Base-by-base conservation (phyloP, 2,888 invertebrate species). In the Lasiommata megera region DNA sequence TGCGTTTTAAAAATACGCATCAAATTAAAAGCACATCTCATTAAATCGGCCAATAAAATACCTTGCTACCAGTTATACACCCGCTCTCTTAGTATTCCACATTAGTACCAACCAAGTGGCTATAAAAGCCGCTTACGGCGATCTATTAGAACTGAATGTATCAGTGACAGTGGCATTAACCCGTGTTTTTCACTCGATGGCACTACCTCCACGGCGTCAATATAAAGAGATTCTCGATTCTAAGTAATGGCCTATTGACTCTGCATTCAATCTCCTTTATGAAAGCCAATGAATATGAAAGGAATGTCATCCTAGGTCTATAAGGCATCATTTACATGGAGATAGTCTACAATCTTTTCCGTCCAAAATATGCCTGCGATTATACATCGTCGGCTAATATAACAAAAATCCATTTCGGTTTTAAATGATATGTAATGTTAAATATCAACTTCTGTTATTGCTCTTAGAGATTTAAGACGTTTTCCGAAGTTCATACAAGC, bases 241-340 rank as follows among this genome's bases (percentile, higher is more conserved):
- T 53, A 50, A 41, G 61, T 62, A 59, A 54, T 54, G 52, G 34
- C 34, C 56, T 57, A 60, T 60, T 57, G 53, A 40, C 44, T 48
- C 38, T 12, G 51, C 46, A 41, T 53, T 38, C 44, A 11, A 56
- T 53, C 31, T 50, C 44, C 53, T 58, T 58, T 40, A 59, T 59
- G 56, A 61, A 56, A 56, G 61, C 44, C 18, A 17, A 37, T 48
- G 50, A 56, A 60, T 53, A 11, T 34, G 11, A 34, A 9, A 31
- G 53, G 61, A 61, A 61, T 59, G 59, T 54, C 37, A 53, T 59
- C 48, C 53, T 14, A 12, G 50, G 46, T 23, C n/a, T n/a, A 23
- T 23, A 3, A 23, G 5, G 23, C 23, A 5, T 5, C 5, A 23
- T 23, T 23, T 23, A 23, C 23, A 23, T 23, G 5, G 23, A 5